Evolutionary conservation across 2,888 invertebrate species (phyloP).

Genomic region (Biston betularia): DNA sequence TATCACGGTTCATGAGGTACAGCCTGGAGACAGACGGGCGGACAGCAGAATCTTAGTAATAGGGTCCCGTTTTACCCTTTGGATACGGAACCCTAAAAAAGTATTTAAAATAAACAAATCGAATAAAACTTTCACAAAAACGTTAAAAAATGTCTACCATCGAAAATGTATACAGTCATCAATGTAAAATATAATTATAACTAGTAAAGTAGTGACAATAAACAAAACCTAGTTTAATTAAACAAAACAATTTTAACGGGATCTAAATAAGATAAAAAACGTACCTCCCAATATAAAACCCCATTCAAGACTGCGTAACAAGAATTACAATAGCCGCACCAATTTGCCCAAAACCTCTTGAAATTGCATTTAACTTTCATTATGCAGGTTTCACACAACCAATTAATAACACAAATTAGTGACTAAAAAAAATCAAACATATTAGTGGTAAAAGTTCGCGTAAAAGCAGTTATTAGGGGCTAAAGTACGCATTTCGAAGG

Average conservation of each 20-base stretch:
- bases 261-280: background rate
- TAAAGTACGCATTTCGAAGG: background rate
- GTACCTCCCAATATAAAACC: background rate
- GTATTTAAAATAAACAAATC: no score
- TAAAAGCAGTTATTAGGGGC: slow-evolving; percentile 12
- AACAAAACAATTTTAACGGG: no score
- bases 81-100: no score
- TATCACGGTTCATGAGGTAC: no score
- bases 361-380: slow-evolving; percentile 9
- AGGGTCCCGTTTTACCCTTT: no score
- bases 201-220: no score
- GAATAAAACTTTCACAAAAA: no score
- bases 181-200: no score
- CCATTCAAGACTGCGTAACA: slow-evolving; percentile 1
- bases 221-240: background rate
- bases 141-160: no score
- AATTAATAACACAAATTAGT: slow-evolving; percentile 18
- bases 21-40: no score
- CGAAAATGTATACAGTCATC: no score
- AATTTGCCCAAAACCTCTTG: slow-evolving; percentile 15
- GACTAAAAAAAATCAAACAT: slow-evolving; percentile 8
- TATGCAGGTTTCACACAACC: slow-evolving; percentile 9
- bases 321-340: slow-evolving; percentile 12
- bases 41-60: no score
- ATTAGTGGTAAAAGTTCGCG: slow-evolving; percentile 11